Percentiles rank a stretch among this genome's conserved stretches.
Evolutionary conservation across 1,140 invertebrate genomes (phyloP).

Genomic region (Hypothenemus hampei): DNA sequence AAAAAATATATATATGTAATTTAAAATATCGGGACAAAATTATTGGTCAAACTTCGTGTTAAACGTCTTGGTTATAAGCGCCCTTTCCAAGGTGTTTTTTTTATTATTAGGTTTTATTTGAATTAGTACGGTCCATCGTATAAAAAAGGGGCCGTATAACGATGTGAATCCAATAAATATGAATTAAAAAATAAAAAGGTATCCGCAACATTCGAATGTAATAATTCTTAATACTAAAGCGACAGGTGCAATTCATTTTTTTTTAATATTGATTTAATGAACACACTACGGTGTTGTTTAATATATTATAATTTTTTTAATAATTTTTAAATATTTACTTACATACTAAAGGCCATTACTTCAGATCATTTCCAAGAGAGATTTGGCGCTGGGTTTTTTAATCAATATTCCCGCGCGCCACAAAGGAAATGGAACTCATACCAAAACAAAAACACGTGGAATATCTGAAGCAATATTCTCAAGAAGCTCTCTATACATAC

Average conservation of each 20-base stretch:
- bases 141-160: too few relatives aligned
- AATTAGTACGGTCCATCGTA: too few relatives aligned
- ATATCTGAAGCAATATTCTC: too few relatives aligned
- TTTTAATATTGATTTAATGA: conserved; percentile 29
- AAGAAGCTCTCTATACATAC: too few relatives aligned
- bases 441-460: too few relatives aligned
- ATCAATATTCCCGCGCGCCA: conserved; percentile 34
- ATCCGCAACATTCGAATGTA: conserved; percentile 21
- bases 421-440: conserved; percentile 6
- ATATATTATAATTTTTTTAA: too few relatives aligned
- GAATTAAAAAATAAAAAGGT: conserved; percentile 1
- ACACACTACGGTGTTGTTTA: conserved; percentile 38
- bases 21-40: too few relatives aligned
- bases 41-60: too few relatives aligned
- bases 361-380: conserved; percentile 3
- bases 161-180: neutral
- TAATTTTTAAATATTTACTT: conserved; percentile 17
- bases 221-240: neutral
- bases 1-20: too few relatives aligned
- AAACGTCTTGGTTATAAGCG: too few relatives aligned
- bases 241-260: conserved; percentile 4
- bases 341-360: conserved; percentile 8
- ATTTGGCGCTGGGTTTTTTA: conserved; percentile 32
- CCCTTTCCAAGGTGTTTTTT: too few relatives aligned
- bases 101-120: too few relatives aligned